These are phyloP conservation scores for Ancistrus triradiatus DNA, from an alignment of 2,113 vertebrate species.

Conservation along the genomic window DNA sequence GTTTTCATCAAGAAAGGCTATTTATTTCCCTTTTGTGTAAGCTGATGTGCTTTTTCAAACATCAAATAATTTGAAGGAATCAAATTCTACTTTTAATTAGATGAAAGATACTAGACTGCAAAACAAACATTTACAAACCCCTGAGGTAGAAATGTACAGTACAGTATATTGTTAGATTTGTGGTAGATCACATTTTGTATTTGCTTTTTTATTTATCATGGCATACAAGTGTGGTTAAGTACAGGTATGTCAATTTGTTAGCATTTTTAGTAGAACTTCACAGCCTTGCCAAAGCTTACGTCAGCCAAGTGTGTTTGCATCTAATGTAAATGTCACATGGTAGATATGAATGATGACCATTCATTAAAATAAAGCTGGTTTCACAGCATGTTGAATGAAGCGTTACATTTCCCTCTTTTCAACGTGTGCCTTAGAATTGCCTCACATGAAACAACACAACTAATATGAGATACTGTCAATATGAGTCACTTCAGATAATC, in stretches of 20 bases:
- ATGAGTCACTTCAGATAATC: no score
- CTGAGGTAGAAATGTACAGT: slow-evolving; percentile 30
- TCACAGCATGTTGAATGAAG: not conserved
- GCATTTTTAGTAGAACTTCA: slow-evolving; percentile 1
- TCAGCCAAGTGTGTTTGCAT: slow-evolving; percentile 7
- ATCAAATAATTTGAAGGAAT: slow-evolving; percentile 19
- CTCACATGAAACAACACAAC: no score
- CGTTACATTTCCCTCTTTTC: no score
- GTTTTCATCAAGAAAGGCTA: slow-evolving; percentile 27
- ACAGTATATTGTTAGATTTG: slow-evolving; percentile 21
- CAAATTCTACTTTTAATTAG: not conserved
- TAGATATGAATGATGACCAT: slow-evolving; percentile 9
- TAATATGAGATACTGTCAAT: no score
- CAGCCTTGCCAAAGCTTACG: slow-evolving; percentile 25
- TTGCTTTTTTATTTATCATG: slow-evolving; percentile 30
- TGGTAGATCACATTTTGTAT: slow-evolving; percentile 25
- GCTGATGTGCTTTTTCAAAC: slow-evolving; percentile 3
- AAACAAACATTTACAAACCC: slow-evolving; percentile 10
- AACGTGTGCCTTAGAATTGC: no score
- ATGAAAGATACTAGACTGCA: slow-evolving; percentile 18
- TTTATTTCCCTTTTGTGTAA: slow-evolving; percentile 22
- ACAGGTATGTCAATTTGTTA: slow-evolving; percentile 8
- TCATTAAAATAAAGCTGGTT: slow-evolving; percentile 23
- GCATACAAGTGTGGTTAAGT: slow-evolving; percentile 8
- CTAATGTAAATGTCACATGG: not conserved